Evolutionary conservation across 2,797 vertebrate genomes (phyloP).

Genomic region (Coregonus sp.): DNA sequence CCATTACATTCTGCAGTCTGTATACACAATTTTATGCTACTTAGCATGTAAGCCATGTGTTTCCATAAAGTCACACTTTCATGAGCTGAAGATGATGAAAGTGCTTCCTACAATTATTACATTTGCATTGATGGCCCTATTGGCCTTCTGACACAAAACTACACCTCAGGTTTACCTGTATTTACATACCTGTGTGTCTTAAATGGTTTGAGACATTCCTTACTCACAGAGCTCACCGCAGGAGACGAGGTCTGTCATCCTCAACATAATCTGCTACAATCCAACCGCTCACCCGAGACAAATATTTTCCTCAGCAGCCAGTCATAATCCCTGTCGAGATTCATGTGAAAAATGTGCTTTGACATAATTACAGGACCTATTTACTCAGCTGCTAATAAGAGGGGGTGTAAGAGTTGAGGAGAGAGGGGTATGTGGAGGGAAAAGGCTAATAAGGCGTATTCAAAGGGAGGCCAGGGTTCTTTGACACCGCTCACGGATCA

Average conservation of each 20-base stretch:
- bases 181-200: background rate
- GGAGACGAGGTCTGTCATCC: constrained; percentile 11
- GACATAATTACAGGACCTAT: constrained; percentile 27
- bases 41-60: background rate
- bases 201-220: background rate
- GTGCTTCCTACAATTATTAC: background rate
- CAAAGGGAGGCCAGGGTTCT: constrained; percentile 12
- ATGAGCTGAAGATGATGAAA: background rate
- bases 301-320: constrained; percentile 13
- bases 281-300: background rate
- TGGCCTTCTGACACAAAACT: too few species aligned
- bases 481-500: constrained; percentile 26
- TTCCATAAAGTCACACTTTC: background rate
- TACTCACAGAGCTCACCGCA: background rate
- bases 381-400: constrained; percentile 16
- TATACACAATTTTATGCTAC: background rate
- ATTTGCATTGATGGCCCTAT: background rate
- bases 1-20: background rate
- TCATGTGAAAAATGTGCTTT: constrained; percentile 18
- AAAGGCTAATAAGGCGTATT: constrained; percentile 19
- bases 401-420: background rate
- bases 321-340: constrained; percentile 15
- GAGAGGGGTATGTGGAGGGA: background rate
- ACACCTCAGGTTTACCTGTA: background rate
- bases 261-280: constrained; percentile 1